Base-by-base conservation (phyloP, 2,113 vertebrate genomes). In the Chaetodon auriga region DNA sequence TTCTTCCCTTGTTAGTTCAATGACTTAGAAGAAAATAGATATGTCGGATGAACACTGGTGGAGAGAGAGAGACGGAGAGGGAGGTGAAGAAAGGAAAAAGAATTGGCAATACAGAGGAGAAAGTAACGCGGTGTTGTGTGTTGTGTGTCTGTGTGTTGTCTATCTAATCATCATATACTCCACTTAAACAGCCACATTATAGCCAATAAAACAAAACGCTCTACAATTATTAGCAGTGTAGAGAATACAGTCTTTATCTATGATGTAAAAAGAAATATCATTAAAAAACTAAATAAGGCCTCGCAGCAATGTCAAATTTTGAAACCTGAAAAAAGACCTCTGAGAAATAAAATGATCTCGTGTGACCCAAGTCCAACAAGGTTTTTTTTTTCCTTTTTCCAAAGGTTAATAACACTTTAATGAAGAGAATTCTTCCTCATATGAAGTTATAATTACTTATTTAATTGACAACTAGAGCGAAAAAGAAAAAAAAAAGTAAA, bases 1-100 rank as follows among this genome's bases (percentile, higher is more conserved):
- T 70, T 80, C 45, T 61, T 73, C 41, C 43, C 64, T 87, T 86
- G 88, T 87, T 91, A 80, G 85, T 68, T 75, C 58, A 58, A n/a
- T 82, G 70, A 57, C 75, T 73, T 65, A 15, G 57, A 78, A 75
- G 78, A 87, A 89, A 92, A 90, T 76, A 86, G 61, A 88, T 83
- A 65, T 84, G 82, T 70, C 1, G 38, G 68, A 75, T 57, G 35
- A 82, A 78, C 18, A 74, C 13, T 38, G 14, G 15, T 41, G n/a
- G 30, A 45, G 55, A 63, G 30, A 30, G n/a, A 25, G 19, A 65
- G 19, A 38, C 61, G 51, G 23, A 60, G 21, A 60, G 21, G 15
- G 13, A 66, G 35, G 36, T 5, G 15, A n/a, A 25, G 15, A 80
- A 51, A 54, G 23, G 16, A 48, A 35, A 48, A 58, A 55, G 6